phyloP scores from a whole-genome alignment of 30 jellyfish, hydroid and myxozoan species.

The Pseudorhiza aurosa region DNA sequence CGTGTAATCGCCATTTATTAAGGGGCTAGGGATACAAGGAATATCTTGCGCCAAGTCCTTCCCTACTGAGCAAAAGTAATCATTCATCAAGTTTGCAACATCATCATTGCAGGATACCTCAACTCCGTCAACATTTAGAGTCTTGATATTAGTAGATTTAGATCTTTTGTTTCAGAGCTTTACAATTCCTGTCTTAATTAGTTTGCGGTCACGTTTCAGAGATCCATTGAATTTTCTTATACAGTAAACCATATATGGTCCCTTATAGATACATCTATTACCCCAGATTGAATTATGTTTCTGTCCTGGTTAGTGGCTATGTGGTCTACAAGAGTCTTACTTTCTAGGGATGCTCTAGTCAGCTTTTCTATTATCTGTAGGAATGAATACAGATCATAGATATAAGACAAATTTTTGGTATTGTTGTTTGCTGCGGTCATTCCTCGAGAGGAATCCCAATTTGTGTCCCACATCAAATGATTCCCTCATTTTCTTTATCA shows the following conservation, averaged over 20 bases:
- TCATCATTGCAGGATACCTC: too few relatives aligned
- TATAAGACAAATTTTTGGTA: constrained; percentile 3
- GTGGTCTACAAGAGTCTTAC: constrained; percentile 29
- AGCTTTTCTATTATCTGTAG: constrained; percentile 21
- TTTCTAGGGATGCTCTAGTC: constrained; percentile 17
- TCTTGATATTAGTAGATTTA: too few relatives aligned
- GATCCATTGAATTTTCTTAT: neutral
- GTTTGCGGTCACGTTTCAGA: neutral
- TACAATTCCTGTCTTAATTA: neutral
- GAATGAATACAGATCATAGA: constrained; percentile 25
- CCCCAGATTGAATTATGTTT: constrained; percentile 33
- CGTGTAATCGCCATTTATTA: too few relatives aligned
- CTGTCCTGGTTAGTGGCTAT: constrained; percentile 22
- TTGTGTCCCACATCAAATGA: too few relatives aligned
- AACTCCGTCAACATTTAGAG: too few relatives aligned
- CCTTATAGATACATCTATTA: neutral
- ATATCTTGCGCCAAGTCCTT: too few relatives aligned
- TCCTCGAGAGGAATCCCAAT: too few relatives aligned
- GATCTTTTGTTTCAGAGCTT: too few relatives aligned
- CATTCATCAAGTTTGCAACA: too few relatives aligned
- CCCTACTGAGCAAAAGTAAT: too few relatives aligned
- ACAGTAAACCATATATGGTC: constrained; percentile 28
- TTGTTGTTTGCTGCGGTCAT: neutral
- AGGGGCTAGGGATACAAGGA: too few relatives aligned
- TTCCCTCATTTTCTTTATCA: constrained; percentile 24